Evolutionary conservation across 2,113 vertebrate genomes (phyloP), one percentile per base, ranked within the genome.

Genomic region (Paedocypris sp.): DNA sequence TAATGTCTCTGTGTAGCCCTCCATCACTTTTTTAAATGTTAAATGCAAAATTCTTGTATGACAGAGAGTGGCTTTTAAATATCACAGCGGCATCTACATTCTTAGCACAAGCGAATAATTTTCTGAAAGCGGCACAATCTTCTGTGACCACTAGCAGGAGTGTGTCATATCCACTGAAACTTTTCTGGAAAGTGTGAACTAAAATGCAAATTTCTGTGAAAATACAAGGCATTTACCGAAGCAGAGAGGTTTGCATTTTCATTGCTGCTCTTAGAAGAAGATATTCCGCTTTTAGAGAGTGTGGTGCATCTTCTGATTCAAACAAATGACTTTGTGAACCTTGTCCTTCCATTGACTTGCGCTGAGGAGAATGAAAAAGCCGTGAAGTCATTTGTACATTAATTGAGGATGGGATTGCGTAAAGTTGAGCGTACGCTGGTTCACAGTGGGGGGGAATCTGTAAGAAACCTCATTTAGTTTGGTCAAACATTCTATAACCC

Each of bases 71-170:
- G 42, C 15, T 41, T 67, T 62, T 47, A 54, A 68, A 70, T 68
- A 62, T 65, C 46, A 70, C 32, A 4, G 39, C 18, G 9, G 22
- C 31, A 64, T 65, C 22, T 48, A 48, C 42, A 65, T 68, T 70
- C 64, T 43, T 20, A 19, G 59, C 45, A 56, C 64, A 60, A 36
- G 33, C 62, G 57, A 60, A 41, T 56, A 56, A 62, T 60, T 62
- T 56, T n/a, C n/a, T n/a, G n/a, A n/a, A n/a, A n/a, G n/a, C 50
- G 46, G 51, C 29, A 46, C 20, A 26, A 13, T 47, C 12, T 52
- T 57, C 19, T 57, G 15, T 48, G 51, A 35, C 20, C 41, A 25
- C 10, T 32, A 15, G 58, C 52, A 60, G 47, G 32, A 36, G 33
- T 23, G 25, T 18, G 3, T 11, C 2, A 20, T 26, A n/a, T 13